phyloP scores from a whole-genome alignment of 1,140 invertebrate species.

The Aleiodes sp. region DNA sequence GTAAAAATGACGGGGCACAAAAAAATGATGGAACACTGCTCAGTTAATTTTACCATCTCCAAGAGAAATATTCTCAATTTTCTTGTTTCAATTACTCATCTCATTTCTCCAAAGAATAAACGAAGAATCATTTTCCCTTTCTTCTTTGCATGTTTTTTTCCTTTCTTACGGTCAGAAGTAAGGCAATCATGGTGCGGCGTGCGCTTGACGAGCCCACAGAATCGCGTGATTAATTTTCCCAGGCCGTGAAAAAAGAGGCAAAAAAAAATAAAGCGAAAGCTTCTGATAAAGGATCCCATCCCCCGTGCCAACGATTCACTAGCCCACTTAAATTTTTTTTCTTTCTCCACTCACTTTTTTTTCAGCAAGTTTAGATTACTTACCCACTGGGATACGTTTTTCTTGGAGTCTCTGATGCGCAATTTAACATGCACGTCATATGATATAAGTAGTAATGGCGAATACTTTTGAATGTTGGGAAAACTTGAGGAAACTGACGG shows the following conservation, averaged over 20 bases:
- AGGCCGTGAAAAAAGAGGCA: neutral
- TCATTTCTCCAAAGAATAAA: no score
- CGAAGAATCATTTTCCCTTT: no score
- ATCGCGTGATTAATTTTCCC: slow-evolving; percentile 15
- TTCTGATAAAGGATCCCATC: neutral
- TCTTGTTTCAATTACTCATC: no score
- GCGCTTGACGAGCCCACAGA: slow-evolving; percentile 1
- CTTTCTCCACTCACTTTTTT: neutral
- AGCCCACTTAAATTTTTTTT: slow-evolving; percentile 4
- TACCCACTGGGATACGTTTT: slow-evolving; percentile 11
- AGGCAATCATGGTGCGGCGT: neutral
- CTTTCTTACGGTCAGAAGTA: neutral
- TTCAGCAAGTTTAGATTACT: slow-evolving; percentile 7
- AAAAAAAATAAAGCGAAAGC: slow-evolving; percentile 9
- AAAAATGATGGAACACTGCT: no score
- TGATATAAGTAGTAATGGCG: neutral
- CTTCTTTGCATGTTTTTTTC: no score
- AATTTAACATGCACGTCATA: slow-evolving; percentile 10
- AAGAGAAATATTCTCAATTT: no score
- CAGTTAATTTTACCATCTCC: no score
- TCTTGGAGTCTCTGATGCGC: slow-evolving; percentile 3
- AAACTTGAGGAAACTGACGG: neutral
- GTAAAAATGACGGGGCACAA: no score
- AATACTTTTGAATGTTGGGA: neutral
- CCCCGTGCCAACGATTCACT: neutral